A percentile compares a stretch with the other conserved stretches of the same genome.
Conservation (phyloP, 2,113 vertebrate genomes). For the Eudyptes chrysolophus region DNA sequence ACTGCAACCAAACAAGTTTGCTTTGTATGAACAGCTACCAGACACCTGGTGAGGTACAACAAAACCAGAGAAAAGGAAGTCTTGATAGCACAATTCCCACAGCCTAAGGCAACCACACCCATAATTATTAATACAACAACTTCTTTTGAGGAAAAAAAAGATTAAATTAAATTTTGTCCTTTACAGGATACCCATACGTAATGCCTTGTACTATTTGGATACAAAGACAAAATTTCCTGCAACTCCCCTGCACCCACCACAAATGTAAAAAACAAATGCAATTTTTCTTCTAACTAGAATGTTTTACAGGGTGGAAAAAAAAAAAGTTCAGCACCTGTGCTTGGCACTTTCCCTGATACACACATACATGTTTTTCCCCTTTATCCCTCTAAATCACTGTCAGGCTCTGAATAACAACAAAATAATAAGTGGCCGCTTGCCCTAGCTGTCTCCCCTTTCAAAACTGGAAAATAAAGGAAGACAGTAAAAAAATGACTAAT, state of each 20-base stretch:
- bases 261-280: not conserved
- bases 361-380: not conserved
- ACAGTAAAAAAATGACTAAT: not conserved
- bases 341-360: not conserved
- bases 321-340: not conserved
- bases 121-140: not conserved
- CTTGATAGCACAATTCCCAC: not conserved
- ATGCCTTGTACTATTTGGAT: not conserved
- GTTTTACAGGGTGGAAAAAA: not conserved
- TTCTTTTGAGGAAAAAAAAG: not conserved
- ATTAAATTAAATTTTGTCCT: not conserved
- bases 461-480: not conserved
- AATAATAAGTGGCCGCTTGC: not conserved
- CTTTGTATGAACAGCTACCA: not conserved
- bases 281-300: not conserved
- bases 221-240: not conserved
- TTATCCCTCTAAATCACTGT: not conserved
- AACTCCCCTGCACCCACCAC: not conserved
- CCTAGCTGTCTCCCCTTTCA: not conserved
- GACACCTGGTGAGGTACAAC: not conserved
- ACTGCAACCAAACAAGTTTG: not conserved
- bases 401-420: not conserved
- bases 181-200: not conserved
- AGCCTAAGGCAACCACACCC: not conserved
- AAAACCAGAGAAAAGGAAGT: not conserved